Base-by-base conservation (phyloP, 2,113 vertebrate genomes). In the Zapornia atra region DNA sequence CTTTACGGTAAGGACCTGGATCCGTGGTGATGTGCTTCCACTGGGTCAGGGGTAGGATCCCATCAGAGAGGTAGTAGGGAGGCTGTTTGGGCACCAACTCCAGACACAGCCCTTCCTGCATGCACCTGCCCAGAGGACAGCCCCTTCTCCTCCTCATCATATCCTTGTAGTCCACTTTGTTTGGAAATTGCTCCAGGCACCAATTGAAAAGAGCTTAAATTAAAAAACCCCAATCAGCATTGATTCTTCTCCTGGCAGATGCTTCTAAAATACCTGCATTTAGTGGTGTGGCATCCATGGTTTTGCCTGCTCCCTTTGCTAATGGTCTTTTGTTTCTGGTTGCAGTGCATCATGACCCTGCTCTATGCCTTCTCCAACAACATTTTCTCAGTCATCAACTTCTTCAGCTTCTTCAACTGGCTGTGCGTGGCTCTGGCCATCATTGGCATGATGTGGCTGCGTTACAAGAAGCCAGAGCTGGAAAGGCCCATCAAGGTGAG, bases 351-450 rank as follows among this genome's bases (percentile, higher is more conserved):
- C 96, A 99, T 99, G 99, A 99, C 99, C 16, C 97, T 99, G 94
- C 98, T 99, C 17, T 99, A 99, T 13, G 99, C 99, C 95, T 99
- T 99, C 98, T 99, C 99, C 97, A 98, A 97, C 3, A 98, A 99
- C 97, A 99, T 99, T 85, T 99, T 99, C 98, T 99, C 99, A 5
- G 99, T 99, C 97, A 99, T 99, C 94, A 99, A 99, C 98, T 99
- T 99, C 98, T 99, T 99, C 98, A 99, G 99, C 98, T 99, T 99
- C 98, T 99, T 99, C 97, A 99, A 99, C 98, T 99, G 99, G 99
- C 98, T 99, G 11, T 99, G 99, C 4, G 99, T 99, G 91, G 99
- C 99, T 53, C 95, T 99, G 98, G 99, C 99, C 18, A 99, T 99
- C 95, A 31, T 99, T 0, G 99, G 99, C 10, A 99, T 99, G 99